These are phyloP conservation scores for Chrysocyon brachyurus DNA, from an alignment of 2,797 vertebrate species.

Conservation along the genomic window DNA sequence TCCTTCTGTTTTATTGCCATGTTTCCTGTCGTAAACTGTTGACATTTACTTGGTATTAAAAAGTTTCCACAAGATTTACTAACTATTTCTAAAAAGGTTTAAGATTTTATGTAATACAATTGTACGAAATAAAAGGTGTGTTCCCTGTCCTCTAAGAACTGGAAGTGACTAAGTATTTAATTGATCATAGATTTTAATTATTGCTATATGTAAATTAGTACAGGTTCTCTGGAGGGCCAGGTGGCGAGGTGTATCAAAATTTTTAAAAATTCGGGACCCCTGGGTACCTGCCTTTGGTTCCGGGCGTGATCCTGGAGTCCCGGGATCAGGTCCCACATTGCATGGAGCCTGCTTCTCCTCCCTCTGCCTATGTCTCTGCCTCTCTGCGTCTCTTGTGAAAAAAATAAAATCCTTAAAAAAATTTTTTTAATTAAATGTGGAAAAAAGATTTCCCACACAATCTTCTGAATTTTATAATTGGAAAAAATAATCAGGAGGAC, in stretches of 20 bases:
- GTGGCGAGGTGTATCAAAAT: neutral
- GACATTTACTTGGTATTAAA: neutral
- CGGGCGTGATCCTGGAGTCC: too few species aligned
- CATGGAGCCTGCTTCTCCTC: too few species aligned
- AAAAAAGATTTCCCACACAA: neutral
- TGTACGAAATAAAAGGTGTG: neutral
- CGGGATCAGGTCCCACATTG: too few species aligned
- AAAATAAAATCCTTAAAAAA: too few species aligned
- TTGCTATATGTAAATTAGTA: neutral
- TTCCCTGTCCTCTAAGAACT: neutral
- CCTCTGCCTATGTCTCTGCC: too few species aligned
- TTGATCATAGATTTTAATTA: conserved; percentile 10
- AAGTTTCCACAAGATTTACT: neutral
- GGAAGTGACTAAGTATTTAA: neutral
- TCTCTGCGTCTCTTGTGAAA: too few species aligned
- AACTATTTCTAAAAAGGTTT: conserved; percentile 4
- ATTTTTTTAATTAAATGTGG: neutral
- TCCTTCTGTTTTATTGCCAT: conserved; percentile 4
- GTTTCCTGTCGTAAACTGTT: conserved; percentile 7
- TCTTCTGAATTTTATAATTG: conserved; percentile 3
- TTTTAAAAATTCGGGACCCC: neutral
- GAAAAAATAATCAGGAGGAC: neutral
- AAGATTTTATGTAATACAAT: neutral
- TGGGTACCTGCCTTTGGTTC: too few species aligned
- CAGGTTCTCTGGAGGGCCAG: neutral